Conservation (phyloP, 2,797 vertebrate genomes). For the Leptatherina wallacei region DNA sequence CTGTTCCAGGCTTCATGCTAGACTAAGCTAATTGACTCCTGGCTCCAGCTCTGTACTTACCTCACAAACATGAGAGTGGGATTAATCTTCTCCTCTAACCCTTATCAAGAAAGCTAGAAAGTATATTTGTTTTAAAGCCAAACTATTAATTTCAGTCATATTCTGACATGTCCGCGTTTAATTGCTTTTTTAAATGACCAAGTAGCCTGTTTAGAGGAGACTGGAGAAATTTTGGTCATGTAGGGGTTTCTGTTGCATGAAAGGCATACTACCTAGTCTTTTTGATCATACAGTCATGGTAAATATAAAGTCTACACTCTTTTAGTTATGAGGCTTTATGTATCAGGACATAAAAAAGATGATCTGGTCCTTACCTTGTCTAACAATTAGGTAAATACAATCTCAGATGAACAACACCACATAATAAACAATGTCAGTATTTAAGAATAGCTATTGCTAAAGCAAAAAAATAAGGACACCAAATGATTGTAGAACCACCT, state of each 20-base stretch:
- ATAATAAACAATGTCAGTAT: background rate
- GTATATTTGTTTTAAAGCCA: background rate
- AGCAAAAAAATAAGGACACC: no score
- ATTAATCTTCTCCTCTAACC: slow-evolving; percentile 3
- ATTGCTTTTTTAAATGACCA: slow-evolving; percentile 8
- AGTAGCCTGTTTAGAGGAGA: background rate
- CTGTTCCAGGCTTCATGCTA: slow-evolving; percentile 1
- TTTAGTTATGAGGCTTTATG: background rate
- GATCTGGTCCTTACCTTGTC: background rate
- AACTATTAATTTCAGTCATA: slow-evolving; percentile 8
- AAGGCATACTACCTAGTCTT: no score
- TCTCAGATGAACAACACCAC: background rate
- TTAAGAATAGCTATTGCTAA: background rate
- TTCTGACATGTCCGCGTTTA: background rate
- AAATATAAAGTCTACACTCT: background rate
- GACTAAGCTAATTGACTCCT: background rate
- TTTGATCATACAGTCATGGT: background rate
- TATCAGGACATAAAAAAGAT: no score
- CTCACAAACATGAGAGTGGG: background rate
- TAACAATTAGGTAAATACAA: background rate
- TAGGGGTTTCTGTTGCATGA: background rate
- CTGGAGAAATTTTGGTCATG: background rate
- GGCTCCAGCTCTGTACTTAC: background rate
- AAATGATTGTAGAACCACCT: background rate
- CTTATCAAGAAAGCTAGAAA: background rate